Percentiles rank a stretch among this genome's conserved stretches.
phyloP scores from a whole-genome alignment of 2,797 vertebrate species.

The Sebastes itinus region DNA sequence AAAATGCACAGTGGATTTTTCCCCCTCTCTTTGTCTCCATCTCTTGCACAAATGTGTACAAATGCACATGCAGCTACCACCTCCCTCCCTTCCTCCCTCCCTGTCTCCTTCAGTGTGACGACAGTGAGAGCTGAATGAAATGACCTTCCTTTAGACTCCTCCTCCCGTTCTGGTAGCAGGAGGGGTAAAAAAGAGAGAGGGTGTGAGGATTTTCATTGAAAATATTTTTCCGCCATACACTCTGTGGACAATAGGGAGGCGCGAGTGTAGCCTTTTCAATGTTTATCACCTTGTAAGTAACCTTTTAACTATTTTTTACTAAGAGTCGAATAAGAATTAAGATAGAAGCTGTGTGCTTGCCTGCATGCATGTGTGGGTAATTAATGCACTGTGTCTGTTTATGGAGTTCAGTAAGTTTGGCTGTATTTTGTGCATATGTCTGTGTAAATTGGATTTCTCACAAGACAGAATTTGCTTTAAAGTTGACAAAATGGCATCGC shows the following conservation, averaged over 20 bases:
- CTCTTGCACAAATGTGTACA: conserved; percentile 20
- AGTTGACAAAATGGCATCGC: neutral
- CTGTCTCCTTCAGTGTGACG: conserved; percentile 66
- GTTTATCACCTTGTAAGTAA: conserved; percentile 75
- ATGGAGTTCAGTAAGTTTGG: conserved; percentile 40
- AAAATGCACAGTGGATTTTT: neutral
- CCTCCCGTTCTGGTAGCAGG: conserved; percentile 61
- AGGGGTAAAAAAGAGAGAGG: conserved; percentile 40
- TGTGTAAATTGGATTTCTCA: neutral
- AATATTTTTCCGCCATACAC: conserved; percentile 50
- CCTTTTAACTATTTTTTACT: conserved; percentile 18
- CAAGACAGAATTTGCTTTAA: neutral
- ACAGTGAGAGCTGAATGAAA: conserved; percentile 76
- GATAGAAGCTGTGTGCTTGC: neutral
- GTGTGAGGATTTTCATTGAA: conserved; percentile 62
- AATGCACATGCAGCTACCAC: conserved; percentile 10
- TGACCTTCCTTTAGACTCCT: conserved; percentile 72
- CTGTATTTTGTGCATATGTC: neutral
- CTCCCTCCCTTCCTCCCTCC: conserved; percentile 34
- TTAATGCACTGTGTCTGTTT: neutral
- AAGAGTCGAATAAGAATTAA: neutral
- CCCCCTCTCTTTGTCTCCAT: neutral
- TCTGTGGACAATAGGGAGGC: conserved; percentile 60
- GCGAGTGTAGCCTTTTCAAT: conserved; percentile 45
- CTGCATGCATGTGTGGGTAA: conserved; percentile 4